Conservation (phyloP, 1,140 invertebrate species). For the Lasaia peninsularis region DNA sequence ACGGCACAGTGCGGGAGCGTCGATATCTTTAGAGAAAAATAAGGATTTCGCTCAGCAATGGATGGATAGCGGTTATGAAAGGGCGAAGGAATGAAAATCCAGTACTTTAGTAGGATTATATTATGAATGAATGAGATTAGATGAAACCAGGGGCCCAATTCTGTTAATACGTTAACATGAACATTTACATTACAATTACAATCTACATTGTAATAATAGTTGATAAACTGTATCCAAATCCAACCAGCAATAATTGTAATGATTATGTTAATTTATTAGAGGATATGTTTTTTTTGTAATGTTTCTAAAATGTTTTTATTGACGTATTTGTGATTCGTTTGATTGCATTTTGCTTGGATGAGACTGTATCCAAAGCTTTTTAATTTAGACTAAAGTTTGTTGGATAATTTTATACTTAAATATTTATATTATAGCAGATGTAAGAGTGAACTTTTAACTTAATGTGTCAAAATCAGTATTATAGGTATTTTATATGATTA, state of each 20-base stretch:
- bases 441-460: not conserved
- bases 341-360: slow-evolving; percentile 4
- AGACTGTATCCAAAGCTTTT: no score
- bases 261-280: no score
- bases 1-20: slow-evolving; percentile 57
- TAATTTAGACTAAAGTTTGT: not conserved
- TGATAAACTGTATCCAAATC: no score
- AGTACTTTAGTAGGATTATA: not conserved
- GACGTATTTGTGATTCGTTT: not conserved
- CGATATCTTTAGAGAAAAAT: slow-evolving; percentile 56
- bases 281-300: no score
- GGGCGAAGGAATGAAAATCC: slow-evolving; percentile 16
- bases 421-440: not conserved
- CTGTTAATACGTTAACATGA: no score
- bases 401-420: not conserved
- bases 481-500: slow-evolving; percentile 35
- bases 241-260: no score
- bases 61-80: slow-evolving; percentile 36
- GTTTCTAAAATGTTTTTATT: no score
- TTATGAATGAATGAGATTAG: slow-evolving; percentile 15
- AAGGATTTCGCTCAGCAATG: slow-evolving; percentile 40
- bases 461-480: slow-evolving; percentile 54
- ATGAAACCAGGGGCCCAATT: not conserved
- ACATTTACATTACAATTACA: no score
- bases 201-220: no score